Evolutionary conservation across 2,888 invertebrate genomes (phyloP).

Genomic region (Phaedon cochleariae): DNA sequence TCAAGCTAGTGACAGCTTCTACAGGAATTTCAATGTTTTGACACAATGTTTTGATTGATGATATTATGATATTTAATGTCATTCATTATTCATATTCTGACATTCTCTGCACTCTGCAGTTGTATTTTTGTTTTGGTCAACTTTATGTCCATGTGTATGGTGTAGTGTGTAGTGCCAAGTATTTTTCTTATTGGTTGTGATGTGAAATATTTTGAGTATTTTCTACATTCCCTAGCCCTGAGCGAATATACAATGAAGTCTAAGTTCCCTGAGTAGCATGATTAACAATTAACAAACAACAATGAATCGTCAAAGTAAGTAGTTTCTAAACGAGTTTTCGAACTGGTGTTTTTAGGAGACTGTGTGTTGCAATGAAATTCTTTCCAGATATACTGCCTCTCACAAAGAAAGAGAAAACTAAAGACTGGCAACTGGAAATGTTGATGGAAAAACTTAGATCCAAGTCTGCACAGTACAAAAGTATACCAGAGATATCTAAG

Average conservation of each 20-base stretch:
- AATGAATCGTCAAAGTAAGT: slow-evolving; percentile 1
- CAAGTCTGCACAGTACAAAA: slow-evolving; percentile 82
- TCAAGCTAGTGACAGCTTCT: too few species aligned
- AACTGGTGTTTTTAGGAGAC: too few species aligned
- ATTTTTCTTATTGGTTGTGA: not conserved
- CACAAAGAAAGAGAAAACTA: slow-evolving; percentile 66
- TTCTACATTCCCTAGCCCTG: not conserved
- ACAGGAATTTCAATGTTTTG: too few species aligned
- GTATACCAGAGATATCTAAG: slow-evolving; percentile 87
- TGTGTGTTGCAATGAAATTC: not conserved
- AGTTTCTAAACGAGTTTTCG: not conserved
- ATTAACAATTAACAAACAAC: not conserved
- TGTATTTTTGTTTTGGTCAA: not conserved
- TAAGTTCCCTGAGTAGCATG: not conserved
- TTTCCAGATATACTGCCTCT: slow-evolving; percentile 40
- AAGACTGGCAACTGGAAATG: slow-evolving; percentile 83
- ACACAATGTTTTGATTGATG: too few species aligned
- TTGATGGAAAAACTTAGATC: slow-evolving; percentile 92
- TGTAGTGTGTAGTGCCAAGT: too few species aligned
- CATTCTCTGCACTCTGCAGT: too few species aligned
- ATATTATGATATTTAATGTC: too few species aligned
- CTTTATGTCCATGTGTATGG: too few species aligned
- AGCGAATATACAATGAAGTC: not conserved
- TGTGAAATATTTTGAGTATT: not conserved
- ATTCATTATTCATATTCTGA: too few species aligned